Evolutionary conservation across 2,888 invertebrate species (phyloP).

Genomic region (Apamea sordens): DNA sequence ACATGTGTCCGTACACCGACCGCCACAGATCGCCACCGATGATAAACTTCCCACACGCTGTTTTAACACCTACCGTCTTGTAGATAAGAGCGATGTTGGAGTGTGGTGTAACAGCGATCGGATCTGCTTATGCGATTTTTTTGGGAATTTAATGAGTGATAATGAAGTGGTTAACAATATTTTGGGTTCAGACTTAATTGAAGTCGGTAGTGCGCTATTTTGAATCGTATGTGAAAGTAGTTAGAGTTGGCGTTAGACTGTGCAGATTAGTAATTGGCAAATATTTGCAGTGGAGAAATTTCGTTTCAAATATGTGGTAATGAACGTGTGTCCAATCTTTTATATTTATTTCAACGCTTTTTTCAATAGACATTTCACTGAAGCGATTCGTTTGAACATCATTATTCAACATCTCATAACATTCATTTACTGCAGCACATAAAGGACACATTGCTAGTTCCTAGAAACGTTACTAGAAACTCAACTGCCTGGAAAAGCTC

Average conservation of each 20-base stretch:
- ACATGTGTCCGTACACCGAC: conserved; percentile 68
- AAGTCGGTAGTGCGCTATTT: neutral
- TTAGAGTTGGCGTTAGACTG: neutral
- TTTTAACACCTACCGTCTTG: conserved; percentile 21
- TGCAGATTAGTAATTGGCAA: neutral
- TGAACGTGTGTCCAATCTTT: neutral
- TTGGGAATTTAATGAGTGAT: conserved; percentile 50
- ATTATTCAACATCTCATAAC: neutral
- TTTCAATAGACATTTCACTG: neutral
- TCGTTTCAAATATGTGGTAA: conserved; percentile 1
- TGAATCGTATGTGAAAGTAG: neutral
- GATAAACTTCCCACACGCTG: conserved; percentile 56
- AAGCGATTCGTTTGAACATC: neutral
- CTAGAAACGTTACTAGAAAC: conserved; percentile 9
- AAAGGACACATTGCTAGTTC: conserved; percentile 6
- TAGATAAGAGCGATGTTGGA: neutral
- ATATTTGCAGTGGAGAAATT: conserved; percentile 16
- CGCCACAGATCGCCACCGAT: conserved; percentile 49
- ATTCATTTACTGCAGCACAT: conserved; percentile 2
- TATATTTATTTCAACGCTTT: neutral
- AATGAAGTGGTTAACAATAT: conserved; percentile 51
- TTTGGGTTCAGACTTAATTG: conserved; percentile 32
- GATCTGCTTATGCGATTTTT: conserved; percentile 20
- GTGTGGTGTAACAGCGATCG: neutral
- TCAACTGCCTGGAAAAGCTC: conserved; percentile 41